These are phyloP conservation scores for Tangara arthus DNA, from an alignment of 2,797 vertebrate species.

Conservation along the genomic window DNA sequence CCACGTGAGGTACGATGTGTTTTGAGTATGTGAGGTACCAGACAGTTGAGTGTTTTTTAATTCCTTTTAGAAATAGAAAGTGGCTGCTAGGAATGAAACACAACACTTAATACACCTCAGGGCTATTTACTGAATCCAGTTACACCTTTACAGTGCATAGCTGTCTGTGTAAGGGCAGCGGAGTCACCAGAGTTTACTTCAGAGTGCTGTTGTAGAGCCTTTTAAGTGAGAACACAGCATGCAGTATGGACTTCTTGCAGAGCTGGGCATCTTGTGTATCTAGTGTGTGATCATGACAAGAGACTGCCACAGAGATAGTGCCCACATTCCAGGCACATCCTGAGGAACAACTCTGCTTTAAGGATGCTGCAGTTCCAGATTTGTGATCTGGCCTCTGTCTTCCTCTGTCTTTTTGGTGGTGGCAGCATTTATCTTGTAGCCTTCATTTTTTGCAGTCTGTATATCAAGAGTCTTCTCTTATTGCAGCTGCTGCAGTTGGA, in stretches of 20 bases:
- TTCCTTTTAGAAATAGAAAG: constrained; percentile 5
- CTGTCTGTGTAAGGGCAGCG: neutral
- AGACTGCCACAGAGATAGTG: neutral
- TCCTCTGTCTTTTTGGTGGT: neutral
- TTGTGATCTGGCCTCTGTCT: neutral
- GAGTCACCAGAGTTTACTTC: neutral
- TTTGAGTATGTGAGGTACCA: constrained; percentile 14
- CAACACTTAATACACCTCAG: constrained; percentile 35
- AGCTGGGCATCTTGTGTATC: neutral
- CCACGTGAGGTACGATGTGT: neutral
- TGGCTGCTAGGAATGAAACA: neutral
- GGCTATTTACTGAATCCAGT: constrained; percentile 9
- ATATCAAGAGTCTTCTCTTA: neutral
- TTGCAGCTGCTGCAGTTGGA: neutral
- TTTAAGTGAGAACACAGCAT: neutral
- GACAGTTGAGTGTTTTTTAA: constrained; percentile 10
- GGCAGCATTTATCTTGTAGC: neutral
- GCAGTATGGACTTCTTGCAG: neutral
- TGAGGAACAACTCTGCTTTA: neutral
- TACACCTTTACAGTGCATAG: neutral
- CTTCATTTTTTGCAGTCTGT: neutral
- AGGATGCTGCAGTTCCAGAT: constrained; percentile 1
- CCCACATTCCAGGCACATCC: neutral
- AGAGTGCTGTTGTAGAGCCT: neutral
- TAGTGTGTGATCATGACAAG: neutral